These are phyloP conservation scores for Heterodera schachtii DNA, from an alignment of 1,140 invertebrate genomes.

Conservation along the genomic window DNA sequence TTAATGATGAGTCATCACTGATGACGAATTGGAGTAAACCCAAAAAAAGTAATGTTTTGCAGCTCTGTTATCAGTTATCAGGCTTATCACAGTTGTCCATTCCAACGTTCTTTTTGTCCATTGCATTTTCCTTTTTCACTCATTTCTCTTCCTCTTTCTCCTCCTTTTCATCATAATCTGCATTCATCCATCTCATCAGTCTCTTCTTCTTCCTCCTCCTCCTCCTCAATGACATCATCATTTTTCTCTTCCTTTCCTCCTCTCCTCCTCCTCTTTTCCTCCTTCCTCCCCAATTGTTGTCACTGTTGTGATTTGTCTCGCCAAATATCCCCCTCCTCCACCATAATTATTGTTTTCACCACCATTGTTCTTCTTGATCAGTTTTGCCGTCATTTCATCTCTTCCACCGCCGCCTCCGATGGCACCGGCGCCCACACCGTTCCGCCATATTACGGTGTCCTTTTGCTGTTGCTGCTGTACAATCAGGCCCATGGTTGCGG, in stretches of 20 bases:
- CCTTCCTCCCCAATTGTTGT: not conserved
- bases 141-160: no score
- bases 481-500: not conserved
- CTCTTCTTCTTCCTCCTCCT: conserved; percentile 18
- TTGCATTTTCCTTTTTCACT: no score
- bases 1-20: no score
- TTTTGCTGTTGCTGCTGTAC: not conserved
- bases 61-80: no score
- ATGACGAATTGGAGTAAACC: no score
- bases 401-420: not conserved
- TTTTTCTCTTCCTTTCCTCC: not conserved
- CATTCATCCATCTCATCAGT: conserved; percentile 15
- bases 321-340: not conserved
- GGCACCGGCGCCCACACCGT: not conserved
- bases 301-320: conserved; percentile 2
- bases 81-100: no score
- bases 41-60: no score
- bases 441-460: not conserved
- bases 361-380: conserved; percentile 9
- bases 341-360: not conserved
- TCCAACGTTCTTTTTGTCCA: no score
- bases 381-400: not conserved
- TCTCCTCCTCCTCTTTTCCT: not conserved
- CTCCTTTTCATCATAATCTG: conserved; percentile 11
- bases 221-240: no score